Evolutionary conservation across 2,888 invertebrate species (phyloP).

Genomic region (Dioctria linearis): DNA sequence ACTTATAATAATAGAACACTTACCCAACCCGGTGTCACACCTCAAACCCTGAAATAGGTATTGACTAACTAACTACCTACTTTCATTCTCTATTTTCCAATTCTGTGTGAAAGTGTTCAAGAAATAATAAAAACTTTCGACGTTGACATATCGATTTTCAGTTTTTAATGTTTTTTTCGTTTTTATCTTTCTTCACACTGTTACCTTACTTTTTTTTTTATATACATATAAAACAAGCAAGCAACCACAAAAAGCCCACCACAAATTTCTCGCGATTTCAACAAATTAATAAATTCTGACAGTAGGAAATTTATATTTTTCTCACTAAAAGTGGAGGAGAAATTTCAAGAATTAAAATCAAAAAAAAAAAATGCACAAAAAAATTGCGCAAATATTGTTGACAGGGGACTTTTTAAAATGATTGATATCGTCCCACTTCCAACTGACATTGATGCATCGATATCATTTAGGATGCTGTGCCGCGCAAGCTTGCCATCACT

Average conservation of each 20-base stretch:
- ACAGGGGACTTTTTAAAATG: background rate
- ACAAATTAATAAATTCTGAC: slow-evolving; percentile 9
- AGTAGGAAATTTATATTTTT: background rate
- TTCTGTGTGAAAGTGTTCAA: slow-evolving; percentile 8
- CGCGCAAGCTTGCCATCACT: background rate
- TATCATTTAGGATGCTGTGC: slow-evolving; percentile 18
- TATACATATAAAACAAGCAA: no score
- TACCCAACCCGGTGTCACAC: no score
- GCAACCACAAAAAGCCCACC: background rate
- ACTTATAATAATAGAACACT: no score
- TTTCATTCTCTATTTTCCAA: background rate
- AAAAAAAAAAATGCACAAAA: background rate
- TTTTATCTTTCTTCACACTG: no score
- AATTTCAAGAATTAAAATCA: background rate
- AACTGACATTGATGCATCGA: slow-evolving; percentile 29
- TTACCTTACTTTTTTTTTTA: no score
- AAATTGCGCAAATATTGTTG: background rate
- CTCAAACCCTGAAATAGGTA: no score
- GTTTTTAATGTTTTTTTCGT: no score
- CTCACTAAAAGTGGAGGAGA: background rate
- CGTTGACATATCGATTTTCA: no score
- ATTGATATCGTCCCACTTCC: slow-evolving; percentile 38
- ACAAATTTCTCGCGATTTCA: slow-evolving; percentile 3
- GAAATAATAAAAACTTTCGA: background rate
- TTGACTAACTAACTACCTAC: no score